These are phyloP conservation scores for Neosilurus mollespiculum DNA, from an alignment of 2,797 vertebrate species.

Conservation along the genomic window DNA sequence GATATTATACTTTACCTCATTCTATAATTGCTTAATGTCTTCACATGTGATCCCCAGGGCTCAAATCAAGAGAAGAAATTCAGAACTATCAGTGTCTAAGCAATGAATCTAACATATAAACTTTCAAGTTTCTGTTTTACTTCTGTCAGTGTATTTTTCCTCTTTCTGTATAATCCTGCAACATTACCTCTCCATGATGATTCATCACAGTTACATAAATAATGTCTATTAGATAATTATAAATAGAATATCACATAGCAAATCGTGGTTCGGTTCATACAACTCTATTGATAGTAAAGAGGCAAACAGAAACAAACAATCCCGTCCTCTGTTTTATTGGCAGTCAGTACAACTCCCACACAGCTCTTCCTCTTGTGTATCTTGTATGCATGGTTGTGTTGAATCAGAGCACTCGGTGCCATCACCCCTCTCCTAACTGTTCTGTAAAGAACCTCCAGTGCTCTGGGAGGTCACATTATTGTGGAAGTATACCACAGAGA, in stretches of 20 bases:
- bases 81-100: no score
- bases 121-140: neutral
- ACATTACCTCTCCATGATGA: neutral
- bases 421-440: slow-evolving; percentile 34
- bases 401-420: slow-evolving; percentile 51
- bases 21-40: no score
- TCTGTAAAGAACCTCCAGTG: slow-evolving; percentile 14
- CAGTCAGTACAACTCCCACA: slow-evolving; percentile 38
- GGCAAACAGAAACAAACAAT: slow-evolving; percentile 48
- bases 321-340: slow-evolving; percentile 51
- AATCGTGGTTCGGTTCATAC: slow-evolving; percentile 40
- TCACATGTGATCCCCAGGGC: no score
- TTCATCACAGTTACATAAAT: neutral
- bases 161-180: slow-evolving; percentile 8
- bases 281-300: slow-evolving; percentile 39
- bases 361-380: slow-evolving; percentile 40
- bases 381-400: slow-evolving; percentile 31
- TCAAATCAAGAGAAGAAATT: no score
- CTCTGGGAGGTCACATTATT: neutral
- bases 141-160: neutral
- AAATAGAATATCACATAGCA: slow-evolving; percentile 17
- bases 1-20: no score
- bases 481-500: neutral
- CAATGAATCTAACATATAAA: neutral
- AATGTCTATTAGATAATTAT: neutral